Base-by-base conservation (phyloP, 2,113 vertebrate species). In the Glaucomys volans region DNA sequence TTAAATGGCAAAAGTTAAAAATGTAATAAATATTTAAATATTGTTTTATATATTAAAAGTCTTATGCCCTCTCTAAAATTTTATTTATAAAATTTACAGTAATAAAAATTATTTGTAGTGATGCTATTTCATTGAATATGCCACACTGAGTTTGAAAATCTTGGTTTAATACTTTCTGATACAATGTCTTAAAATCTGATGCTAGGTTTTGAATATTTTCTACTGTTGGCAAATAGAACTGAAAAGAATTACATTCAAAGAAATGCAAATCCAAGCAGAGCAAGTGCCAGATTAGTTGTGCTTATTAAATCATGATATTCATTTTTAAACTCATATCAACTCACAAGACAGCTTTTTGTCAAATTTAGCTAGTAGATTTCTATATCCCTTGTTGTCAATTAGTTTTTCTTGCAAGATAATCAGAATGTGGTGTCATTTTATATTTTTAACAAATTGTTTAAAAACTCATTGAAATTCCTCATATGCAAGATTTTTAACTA, bases 231-330 rank as follows among this genome's bases (percentile, higher is more conserved):
- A 79, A 85, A 30, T 72, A 54, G 54, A 66, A 37, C n/a, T 72
- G 13, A 85, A 93, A 76, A 67, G 1, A 90, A 84, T 67, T 69
- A 59, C 26, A 77, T 59, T 47, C 47, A 90, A 85, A 50, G 44
- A 72, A 32, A 54, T 10, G 6, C 18, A 28, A 40, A 35, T 76
- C 37, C 16, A 85, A 47, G 47, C 47, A 26, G 30, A 77, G 18
- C 66, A 89, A 69, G 40, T 64, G 35, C 72, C 64, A 64, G 69
- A 79, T 90, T 72, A 79, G 37, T 81, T 54, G 16, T 90, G n/a
- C 72, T 95, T 89, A 92, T 62, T 93, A 79, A 84, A 72, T 88
- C 64, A 76, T 84, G 8, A 62, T 71, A 89, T 44, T 84, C 30
- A 77, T n/a, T 54, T 83, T 69, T 14, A 95, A 87, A 82, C 16